Evolutionary conservation across 2,888 invertebrate genomes (phyloP).

Genomic region (Andricus curvator): DNA sequence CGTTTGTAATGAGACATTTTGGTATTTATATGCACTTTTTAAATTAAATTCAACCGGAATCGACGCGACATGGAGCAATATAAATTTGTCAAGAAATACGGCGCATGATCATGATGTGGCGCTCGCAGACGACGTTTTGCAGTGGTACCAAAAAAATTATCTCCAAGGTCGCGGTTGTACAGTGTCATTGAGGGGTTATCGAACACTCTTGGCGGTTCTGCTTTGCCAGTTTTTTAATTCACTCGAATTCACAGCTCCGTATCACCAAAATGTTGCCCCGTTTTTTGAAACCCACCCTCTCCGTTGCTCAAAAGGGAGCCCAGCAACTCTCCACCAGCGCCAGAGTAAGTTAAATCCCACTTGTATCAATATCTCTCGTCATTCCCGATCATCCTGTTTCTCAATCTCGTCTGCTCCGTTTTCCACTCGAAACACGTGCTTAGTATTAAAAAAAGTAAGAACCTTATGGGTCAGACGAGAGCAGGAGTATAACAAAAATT

Average conservation of each 20-base stretch:
- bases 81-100: neutral
- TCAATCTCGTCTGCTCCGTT: constrained; percentile 22
- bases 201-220: neutral
- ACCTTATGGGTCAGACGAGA: neutral
- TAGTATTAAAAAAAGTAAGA: neutral
- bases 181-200: constrained; percentile 39
- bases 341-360: constrained; percentile 62
- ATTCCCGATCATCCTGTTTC: neutral
- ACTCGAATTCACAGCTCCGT: neutral
- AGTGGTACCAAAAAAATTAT: neutral
- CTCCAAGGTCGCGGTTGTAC: constrained; percentile 11
- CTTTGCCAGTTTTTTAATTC: neutral
- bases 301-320: constrained; percentile 67
- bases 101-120: constrained; percentile 9
- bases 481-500: neutral
- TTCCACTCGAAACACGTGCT: constrained; percentile 13
- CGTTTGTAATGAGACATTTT: too few species aligned
- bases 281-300: constrained; percentile 68
- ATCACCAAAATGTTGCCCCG: constrained; percentile 71
- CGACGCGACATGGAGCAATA: too few species aligned
- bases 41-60: too few species aligned
- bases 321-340: constrained; percentile 73
- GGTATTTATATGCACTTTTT: too few species aligned
- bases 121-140: neutral
- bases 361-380: neutral